Evolutionary conservation across 2,113 vertebrate species (phyloP).

Genomic region (Tichodroma muraria): DNA sequence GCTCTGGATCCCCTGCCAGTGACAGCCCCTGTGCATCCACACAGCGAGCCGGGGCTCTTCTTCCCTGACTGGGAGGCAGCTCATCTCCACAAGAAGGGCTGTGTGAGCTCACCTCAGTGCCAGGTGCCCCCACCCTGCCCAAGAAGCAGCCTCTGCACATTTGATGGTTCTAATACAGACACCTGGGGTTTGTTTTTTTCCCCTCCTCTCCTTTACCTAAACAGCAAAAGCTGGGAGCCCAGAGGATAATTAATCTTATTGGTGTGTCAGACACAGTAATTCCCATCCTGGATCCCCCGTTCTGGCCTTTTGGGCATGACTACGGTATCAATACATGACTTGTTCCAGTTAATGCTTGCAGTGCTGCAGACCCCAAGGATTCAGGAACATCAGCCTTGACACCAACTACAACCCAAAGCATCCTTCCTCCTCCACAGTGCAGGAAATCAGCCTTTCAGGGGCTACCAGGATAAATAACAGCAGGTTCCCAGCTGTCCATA

Average conservation of each 20-base stretch:
- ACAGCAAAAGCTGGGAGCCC: neutral
- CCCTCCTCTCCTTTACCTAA: neutral
- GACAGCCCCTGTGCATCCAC: accelerated
- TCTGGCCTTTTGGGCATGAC: neutral
- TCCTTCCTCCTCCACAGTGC: neutral
- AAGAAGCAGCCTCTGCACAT: neutral
- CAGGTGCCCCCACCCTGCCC: neutral
- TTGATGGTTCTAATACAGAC: neutral
- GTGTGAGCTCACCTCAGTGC: neutral
- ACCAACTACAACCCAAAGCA: neutral
- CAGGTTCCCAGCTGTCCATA: neutral
- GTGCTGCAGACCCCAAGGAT: neutral
- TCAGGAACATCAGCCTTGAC: neutral
- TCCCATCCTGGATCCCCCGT: neutral
- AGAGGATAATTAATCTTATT: neutral
- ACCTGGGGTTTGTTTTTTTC: neutral
- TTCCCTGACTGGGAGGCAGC: neutral
- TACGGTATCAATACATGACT: neutral
- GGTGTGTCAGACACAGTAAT: neutral
- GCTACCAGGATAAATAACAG: neutral
- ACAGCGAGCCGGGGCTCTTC: accelerated
- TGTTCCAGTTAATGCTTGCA: neutral
- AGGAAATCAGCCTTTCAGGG: neutral
- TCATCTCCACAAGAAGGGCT: neutral
- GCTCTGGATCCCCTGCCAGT: neutral